Evolutionary conservation across 1,140 invertebrate genomes (phyloP).

Genomic region (Plectrocnemia conspersa): DNA sequence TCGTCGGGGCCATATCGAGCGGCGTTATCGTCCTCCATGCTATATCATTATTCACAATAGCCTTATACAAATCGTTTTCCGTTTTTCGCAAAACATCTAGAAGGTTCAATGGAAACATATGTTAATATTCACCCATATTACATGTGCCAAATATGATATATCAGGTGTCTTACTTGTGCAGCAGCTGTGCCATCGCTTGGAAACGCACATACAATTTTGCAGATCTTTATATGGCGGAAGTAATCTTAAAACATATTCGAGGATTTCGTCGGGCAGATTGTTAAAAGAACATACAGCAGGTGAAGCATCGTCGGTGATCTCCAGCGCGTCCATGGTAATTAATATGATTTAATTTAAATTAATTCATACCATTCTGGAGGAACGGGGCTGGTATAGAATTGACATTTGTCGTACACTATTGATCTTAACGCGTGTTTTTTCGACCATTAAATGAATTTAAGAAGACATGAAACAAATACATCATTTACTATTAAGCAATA

Average conservation of each 20-base stretch:
- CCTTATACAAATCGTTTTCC: constrained; percentile 62
- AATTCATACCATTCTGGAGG: too few relatives aligned
- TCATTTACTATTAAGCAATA: too few relatives aligned
- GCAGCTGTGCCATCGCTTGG: constrained; percentile 75
- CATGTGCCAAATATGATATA: neutral
- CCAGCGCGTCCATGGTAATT: too few relatives aligned
- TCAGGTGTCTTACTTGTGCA: constrained; percentile 64
- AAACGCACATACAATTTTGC: constrained; percentile 78
- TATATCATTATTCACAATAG: constrained; percentile 63
- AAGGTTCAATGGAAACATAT: constrained; percentile 11
- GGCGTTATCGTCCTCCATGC: constrained; percentile 60
- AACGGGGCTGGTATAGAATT: too few relatives aligned
- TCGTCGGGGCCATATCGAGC: constrained; percentile 58
- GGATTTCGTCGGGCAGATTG: constrained; percentile 83
- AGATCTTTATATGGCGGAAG: constrained; percentile 88
- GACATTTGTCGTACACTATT: too few relatives aligned
- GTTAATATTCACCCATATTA: neutral
- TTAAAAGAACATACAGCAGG: constrained; percentile 39
- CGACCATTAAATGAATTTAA: too few relatives aligned
- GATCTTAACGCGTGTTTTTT: too few relatives aligned
- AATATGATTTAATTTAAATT: too few relatives aligned
- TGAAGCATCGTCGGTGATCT: too few relatives aligned
- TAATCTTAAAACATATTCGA: constrained; percentile 86
- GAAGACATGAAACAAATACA: too few relatives aligned
- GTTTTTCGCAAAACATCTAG: constrained; percentile 69